Conservation (phyloP, 2,888 invertebrate species). For the Malthinus flaveolus region DNA sequence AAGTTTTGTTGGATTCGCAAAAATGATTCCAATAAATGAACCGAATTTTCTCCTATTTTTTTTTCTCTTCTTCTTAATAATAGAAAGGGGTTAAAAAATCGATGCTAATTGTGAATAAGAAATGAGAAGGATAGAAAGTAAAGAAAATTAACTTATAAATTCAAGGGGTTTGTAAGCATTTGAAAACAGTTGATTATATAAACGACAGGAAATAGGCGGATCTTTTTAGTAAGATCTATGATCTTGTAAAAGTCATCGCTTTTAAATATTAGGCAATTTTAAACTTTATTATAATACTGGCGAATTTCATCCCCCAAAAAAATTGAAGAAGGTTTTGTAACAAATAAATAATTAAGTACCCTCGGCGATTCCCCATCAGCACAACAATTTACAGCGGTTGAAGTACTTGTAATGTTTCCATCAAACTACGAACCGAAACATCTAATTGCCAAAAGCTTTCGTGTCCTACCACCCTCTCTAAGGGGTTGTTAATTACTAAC, state of each 20-base stretch:
- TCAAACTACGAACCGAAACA: conserved; percentile 46
- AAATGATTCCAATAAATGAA: not conserved
- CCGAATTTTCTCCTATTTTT: too few species aligned
- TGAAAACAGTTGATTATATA: conserved; percentile 28
- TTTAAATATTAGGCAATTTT: conserved; percentile 20
- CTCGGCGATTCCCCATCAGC: conserved; percentile 36
- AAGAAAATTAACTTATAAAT: conserved; percentile 21
- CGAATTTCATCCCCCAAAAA: conserved; percentile 12
- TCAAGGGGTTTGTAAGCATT: conserved; percentile 23
- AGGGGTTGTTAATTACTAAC: conserved; percentile 49
- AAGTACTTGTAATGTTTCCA: conserved; percentile 47
- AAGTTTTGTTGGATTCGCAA: conserved; percentile 14
- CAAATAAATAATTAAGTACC: conserved; percentile 4
- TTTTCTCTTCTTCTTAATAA: too few species aligned
- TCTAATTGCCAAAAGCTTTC: conserved; percentile 54
- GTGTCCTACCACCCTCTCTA: conserved; percentile 44
- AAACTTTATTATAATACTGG: conserved; percentile 11
- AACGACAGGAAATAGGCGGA: conserved; percentile 39
- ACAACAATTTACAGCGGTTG: conserved; percentile 47
- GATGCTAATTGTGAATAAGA: too few species aligned
- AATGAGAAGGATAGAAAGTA: not conserved
- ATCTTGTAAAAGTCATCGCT: conserved; percentile 26
- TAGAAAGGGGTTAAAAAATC: too few species aligned
- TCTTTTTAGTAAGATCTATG: conserved; percentile 37
- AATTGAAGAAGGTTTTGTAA: not conserved